Evolutionary conservation across 2,888 invertebrate genomes (phyloP), one percentile per base, ranked within the genome.

Genomic region (Oscheius onirici): DNA sequence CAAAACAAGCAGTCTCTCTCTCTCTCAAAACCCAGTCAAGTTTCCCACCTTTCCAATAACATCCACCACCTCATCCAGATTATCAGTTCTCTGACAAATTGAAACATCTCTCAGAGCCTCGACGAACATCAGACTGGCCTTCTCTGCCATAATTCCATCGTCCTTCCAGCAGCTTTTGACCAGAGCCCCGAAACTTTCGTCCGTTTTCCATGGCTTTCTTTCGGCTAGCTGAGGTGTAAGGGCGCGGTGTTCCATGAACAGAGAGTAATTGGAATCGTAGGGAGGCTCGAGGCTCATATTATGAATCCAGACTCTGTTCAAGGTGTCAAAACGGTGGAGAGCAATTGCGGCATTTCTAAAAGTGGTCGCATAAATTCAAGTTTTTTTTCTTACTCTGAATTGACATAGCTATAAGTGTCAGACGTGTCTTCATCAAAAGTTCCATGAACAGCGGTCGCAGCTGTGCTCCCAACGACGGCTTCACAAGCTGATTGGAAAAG

Each of bases 341-440:
- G 84, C 76, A 2, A 85, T 52, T 40, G 78, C 72, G 1, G 84
- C 83, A 51, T 82, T 80, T 57, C 83, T 83, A 49, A 60, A 81
- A 17, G 10, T n/a, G n/a, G n/a, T n/a, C n/a, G n/a, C n/a, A n/a
- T 3, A 22, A 17, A 28, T n/a, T 43, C 13, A 10, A 10, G 13
- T 26, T 15, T 22, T n/a, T 15, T 8, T 44, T 52, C 73, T 72
- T 13, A 80, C 75, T 78, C 70, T 0, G 81, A 72, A 72, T 81
- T 75, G 8, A 74, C 65, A 46, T 75, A 80, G 11, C 78, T 78
- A 22, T 73, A 76, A 17, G 60, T 58, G 5, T 69, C 49, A 5
- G 49, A 40, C 6, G 24, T 20, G 17, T 54, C 46, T 2, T 41
- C 22, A 51, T 76, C 79, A 28, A 57, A 69, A n/a, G 51, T 57